Conservation (phyloP, 1,140 invertebrate genomes). For the Caenorhabditis brenneri region DNA sequence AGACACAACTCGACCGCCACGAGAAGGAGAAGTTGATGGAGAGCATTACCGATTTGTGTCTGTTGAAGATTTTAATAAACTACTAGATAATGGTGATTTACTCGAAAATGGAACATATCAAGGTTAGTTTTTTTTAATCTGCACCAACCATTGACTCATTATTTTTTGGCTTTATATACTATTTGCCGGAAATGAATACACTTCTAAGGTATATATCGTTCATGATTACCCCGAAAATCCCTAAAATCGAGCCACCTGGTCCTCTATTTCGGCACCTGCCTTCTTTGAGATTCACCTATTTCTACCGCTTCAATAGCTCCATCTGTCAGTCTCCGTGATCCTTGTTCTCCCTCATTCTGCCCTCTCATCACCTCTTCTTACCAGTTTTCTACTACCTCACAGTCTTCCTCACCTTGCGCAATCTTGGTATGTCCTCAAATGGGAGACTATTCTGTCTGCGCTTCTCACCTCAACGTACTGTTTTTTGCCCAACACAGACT, state of each 20-base stretch:
- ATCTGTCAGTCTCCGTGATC: background rate
- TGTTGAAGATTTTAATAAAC: conserved; percentile 42
- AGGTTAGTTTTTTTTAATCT: no score
- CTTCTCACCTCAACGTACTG: background rate
- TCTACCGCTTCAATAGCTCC: background rate
- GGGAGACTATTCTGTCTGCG: background rate
- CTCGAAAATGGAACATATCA: conserved; percentile 58
- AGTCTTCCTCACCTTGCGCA: background rate
- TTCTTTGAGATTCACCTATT: background rate
- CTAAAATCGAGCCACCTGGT: background rate
- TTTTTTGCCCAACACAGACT: background rate
- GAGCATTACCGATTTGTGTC: conserved; percentile 57
- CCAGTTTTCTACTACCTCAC: background rate
- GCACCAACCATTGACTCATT: no score
- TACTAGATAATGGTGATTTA: conserved; percentile 46
- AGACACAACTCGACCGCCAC: conserved; percentile 57
- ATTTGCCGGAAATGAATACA: no score
- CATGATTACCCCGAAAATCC: no score
- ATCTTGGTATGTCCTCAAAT: conserved; percentile 33
- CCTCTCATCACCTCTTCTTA: background rate
- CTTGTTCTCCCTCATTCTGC: background rate
- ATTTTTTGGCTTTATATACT: no score
- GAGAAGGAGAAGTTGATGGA: conserved; percentile 57
- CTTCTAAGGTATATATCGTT: no score
- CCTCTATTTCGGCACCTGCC: conserved; percentile 8